Evolutionary conservation across 35 echinoderm and acorn worm species (phyloP).

Genomic region (Ophioderma brevispina): DNA sequence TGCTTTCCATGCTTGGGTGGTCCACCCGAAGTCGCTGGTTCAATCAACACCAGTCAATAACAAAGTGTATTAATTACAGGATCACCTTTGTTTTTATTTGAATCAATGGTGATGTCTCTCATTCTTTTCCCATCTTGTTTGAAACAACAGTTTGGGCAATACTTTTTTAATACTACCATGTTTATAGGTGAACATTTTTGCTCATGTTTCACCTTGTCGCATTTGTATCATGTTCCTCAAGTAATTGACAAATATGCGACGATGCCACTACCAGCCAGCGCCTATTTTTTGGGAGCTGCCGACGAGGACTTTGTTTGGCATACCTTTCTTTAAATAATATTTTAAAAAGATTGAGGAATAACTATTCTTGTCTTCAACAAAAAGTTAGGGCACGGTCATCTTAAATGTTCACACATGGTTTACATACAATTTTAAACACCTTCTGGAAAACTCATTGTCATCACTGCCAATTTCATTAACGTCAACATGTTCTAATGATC

Average conservation of each 20-base stretch:
- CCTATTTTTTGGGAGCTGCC: background rate
- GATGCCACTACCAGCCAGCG: background rate
- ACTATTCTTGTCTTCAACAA: slow-evolving; percentile 3
- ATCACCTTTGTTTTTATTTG: background rate
- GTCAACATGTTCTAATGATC: background rate
- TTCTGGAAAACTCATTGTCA: background rate
- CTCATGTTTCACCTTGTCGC: background rate
- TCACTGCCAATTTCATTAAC: background rate
- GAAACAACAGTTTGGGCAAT: background rate
- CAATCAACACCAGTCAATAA: background rate
- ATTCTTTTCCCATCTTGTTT: background rate
- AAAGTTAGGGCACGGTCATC: background rate
- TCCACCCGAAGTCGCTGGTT: background rate
- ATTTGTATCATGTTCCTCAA: background rate
- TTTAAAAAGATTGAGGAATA: background rate
- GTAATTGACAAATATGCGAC: background rate
- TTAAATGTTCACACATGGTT: slow-evolving; percentile 3
- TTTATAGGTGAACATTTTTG: slow-evolving; percentile 14
- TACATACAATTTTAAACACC: background rate
- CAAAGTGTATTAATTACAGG: background rate
- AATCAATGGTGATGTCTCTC: background rate
- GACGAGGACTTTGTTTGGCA: background rate
- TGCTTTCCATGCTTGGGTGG: background rate
- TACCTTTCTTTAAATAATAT: background rate
- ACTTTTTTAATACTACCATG: background rate